Percentiles rank a stretch among this genome's conserved stretches.
Evolutionary conservation across 2,113 vertebrate genomes (phyloP).

Genomic region (Pogona vitticeps): DNA sequence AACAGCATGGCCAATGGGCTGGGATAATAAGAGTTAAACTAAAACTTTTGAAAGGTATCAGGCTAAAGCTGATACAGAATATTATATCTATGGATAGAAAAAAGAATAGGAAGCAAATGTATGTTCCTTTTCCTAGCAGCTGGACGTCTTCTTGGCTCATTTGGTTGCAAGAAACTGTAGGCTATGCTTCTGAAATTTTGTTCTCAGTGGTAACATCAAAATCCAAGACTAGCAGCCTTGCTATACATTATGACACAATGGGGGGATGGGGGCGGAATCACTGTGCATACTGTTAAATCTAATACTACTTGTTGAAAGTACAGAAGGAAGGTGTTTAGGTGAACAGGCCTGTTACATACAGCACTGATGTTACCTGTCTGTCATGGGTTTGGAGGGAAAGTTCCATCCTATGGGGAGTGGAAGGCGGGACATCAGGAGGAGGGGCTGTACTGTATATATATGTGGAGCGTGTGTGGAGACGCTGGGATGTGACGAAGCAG

Average conservation of each 20-base stretch:
- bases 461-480: too few relatives aligned
- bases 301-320: slow-evolving; percentile 23
- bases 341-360: too few relatives aligned
- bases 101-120: not conserved
- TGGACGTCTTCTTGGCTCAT: not conserved
- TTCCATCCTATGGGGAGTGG: too few relatives aligned
- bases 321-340: not conserved
- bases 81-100: not conserved
- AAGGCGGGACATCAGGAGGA: too few relatives aligned
- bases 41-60: not conserved
- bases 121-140: not conserved
- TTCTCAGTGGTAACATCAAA: not conserved
- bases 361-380: too few relatives aligned
- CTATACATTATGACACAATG: not conserved
- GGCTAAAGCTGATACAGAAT: not conserved
- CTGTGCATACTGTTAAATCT: fast-evolving
- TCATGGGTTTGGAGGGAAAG: too few relatives aligned
- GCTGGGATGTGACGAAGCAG: too few relatives aligned
- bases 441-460: too few relatives aligned
- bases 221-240: slow-evolving; percentile 5
- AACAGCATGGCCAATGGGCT: not conserved
- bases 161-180: not conserved
- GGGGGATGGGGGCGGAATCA: too few relatives aligned
- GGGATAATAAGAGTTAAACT: not conserved
- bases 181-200: slow-evolving; percentile 20